These are phyloP conservation scores for Corythucha ciliata DNA, from an alignment of 2,888 invertebrate genomes.

Conservation along the genomic window DNA sequence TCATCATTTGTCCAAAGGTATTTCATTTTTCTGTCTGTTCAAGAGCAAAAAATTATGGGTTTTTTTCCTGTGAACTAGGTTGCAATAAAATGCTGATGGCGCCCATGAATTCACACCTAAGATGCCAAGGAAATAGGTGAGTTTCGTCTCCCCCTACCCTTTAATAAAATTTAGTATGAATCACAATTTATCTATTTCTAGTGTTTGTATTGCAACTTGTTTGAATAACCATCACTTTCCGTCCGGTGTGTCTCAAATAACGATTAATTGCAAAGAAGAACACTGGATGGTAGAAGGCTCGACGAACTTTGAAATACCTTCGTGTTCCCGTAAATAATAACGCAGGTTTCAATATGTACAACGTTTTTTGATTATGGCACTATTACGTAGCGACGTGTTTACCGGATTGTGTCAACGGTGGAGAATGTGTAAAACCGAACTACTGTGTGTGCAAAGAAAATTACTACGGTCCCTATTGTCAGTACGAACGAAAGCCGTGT, in stretches of 20 bases:
- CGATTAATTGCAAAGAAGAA: constrained; percentile 45
- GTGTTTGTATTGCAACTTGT: constrained; percentile 48
- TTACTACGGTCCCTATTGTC: constrained; percentile 63
- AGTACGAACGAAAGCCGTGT: constrained; percentile 63
- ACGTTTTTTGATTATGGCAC: constrained; percentile 13
- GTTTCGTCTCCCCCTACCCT: not conserved
- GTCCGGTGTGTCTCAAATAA: constrained; percentile 44
- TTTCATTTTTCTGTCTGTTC: too few relatives aligned
- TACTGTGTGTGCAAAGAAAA: constrained; percentile 65
- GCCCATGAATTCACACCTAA: constrained; percentile 33
- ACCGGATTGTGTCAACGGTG: constrained; percentile 68
- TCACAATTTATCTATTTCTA: constrained; percentile 33
- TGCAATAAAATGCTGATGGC: constrained; percentile 37
- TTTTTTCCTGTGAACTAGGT: too few relatives aligned
- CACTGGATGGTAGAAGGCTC: constrained; percentile 45
- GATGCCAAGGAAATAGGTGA: constrained; percentile 26
- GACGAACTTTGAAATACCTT: constrained; percentile 46
- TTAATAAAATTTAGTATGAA: not conserved
- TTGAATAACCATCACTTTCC: constrained; percentile 45
- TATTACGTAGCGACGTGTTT: constrained; percentile 59
- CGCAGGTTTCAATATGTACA: not conserved
- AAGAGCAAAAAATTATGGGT: too few relatives aligned
- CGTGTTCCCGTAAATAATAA: constrained; percentile 53
- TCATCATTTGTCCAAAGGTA: not conserved
- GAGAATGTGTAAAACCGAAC: constrained; percentile 66